Conservation (phyloP, 1,140 invertebrate genomes). For the Aphelinus certus region DNA sequence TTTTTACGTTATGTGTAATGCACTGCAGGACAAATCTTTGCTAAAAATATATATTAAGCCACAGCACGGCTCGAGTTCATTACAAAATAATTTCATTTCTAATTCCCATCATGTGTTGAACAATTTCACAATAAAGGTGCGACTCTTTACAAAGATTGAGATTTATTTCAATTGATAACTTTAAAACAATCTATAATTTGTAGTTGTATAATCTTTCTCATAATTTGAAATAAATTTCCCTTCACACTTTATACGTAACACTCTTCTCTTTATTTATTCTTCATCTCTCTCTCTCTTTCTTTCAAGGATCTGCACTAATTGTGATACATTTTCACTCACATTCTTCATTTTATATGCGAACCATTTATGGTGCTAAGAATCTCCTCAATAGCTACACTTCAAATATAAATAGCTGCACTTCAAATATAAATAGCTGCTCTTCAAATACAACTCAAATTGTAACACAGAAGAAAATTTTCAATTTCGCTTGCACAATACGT, state of each 20-base stretch:
- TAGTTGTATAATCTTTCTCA: slow-evolving; percentile 48
- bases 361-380: too few relatives aligned
- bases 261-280: background rate
- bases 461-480: too few relatives aligned
- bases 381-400: too few relatives aligned
- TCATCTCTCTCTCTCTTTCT: background rate
- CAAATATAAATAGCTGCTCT: too few relatives aligned
- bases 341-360: too few relatives aligned
- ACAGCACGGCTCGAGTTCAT: slow-evolving; percentile 4
- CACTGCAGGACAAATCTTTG: too few relatives aligned
- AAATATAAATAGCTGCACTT: too few relatives aligned
- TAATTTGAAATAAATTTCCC: background rate
- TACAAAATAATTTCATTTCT: background rate
- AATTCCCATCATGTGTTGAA: background rate
- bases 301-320: background rate
- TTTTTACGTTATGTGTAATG: background rate
- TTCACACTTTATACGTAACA: slow-evolving; percentile 14
- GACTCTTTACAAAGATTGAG: slow-evolving; percentile 58
- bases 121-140: slow-evolving; percentile 22
- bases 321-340: slow-evolving; percentile 10
- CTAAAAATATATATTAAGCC: background rate
- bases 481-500: too few relatives aligned
- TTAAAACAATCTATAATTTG: slow-evolving; percentile 62
- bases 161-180: slow-evolving; percentile 62
- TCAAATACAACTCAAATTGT: too few relatives aligned